Percentiles rank a stretch among this genome's conserved stretches.
phyloP scores from a whole-genome alignment of 2,888 invertebrate species.

The Ophraella communa region DNA sequence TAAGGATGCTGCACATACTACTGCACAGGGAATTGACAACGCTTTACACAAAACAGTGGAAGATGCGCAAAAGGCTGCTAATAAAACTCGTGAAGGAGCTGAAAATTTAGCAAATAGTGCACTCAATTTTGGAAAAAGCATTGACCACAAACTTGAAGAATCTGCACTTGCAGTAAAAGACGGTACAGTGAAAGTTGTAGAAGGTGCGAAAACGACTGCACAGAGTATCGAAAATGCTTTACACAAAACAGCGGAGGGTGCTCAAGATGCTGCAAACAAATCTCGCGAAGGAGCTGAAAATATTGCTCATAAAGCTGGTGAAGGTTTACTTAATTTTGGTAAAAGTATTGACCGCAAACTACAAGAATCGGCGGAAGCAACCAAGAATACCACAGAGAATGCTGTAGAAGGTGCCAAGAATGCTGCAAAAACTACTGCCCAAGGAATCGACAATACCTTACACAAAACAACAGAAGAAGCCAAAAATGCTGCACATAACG shows the following conservation, averaged over 20 bases:
- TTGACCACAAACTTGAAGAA: background rate
- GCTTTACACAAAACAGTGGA: conserved; percentile 35
- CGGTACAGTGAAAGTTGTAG: conserved; percentile 15
- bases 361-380: conserved; percentile 31
- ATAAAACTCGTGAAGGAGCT: conserved; percentile 25
- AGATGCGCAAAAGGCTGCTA: conserved; percentile 36
- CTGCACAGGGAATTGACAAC: conserved; percentile 46
- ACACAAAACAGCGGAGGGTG: conserved; percentile 48
- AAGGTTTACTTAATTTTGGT: background rate
- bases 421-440: conserved; percentile 7
- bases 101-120: background rate
- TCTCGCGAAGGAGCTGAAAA: conserved; percentile 28
- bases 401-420: conserved; percentile 27
- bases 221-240: conserved; percentile 68
- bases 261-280: conserved; percentile 26
- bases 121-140: too few relatives aligned
- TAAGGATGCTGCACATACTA: conserved; percentile 23
- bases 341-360: conserved; percentile 28
- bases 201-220: too few relatives aligned
- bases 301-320: conserved; percentile 10
- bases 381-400: conserved; percentile 33
- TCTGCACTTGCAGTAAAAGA: conserved; percentile 9
- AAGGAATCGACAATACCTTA: conserved; percentile 22
- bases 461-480: conserved; percentile 35
- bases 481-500: conserved; percentile 25